These are phyloP conservation scores for Sebastolobus altivelis DNA, from an alignment of 2,797 vertebrate species.

Conservation along the genomic window DNA sequence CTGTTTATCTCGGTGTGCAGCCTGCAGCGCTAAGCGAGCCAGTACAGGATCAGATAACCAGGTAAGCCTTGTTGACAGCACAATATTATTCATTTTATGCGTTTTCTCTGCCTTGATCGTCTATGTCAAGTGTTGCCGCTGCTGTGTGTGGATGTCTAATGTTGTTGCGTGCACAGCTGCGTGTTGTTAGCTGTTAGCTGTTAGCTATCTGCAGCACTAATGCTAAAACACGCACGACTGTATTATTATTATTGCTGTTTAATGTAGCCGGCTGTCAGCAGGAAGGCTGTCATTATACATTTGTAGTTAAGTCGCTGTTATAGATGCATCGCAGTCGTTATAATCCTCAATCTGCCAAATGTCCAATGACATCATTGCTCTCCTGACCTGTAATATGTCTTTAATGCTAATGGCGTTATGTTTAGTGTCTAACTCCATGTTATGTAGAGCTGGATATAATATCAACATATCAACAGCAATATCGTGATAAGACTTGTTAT, in stretches of 20 bases:
- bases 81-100: not conserved
- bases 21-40: slow-evolving; percentile 39
- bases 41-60: slow-evolving; percentile 66
- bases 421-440: too few relatives aligned
- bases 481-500: not conserved
- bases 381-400: not conserved
- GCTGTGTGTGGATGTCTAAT: not conserved
- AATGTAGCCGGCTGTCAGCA: not conserved
- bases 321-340: not conserved
- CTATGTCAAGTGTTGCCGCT: not conserved
- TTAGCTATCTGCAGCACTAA: slow-evolving; percentile 33
- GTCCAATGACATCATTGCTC: slow-evolving; percentile 29
- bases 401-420: too few relatives aligned
- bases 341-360: not conserved
- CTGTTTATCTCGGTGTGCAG: slow-evolving; percentile 66
- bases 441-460: too few relatives aligned
- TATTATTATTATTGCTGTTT: too few relatives aligned
- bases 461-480: not conserved
- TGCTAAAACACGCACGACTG: slow-evolving; percentile 6
- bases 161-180: slow-evolving; percentile 37
- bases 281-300: not conserved
- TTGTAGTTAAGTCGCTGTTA: not conserved
- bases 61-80: slow-evolving; percentile 68
- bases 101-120: not conserved
- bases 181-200: slow-evolving; percentile 8